phyloP scores from a whole-genome alignment of 2,888 invertebrate species.

The Congeria kusceri region DNA sequence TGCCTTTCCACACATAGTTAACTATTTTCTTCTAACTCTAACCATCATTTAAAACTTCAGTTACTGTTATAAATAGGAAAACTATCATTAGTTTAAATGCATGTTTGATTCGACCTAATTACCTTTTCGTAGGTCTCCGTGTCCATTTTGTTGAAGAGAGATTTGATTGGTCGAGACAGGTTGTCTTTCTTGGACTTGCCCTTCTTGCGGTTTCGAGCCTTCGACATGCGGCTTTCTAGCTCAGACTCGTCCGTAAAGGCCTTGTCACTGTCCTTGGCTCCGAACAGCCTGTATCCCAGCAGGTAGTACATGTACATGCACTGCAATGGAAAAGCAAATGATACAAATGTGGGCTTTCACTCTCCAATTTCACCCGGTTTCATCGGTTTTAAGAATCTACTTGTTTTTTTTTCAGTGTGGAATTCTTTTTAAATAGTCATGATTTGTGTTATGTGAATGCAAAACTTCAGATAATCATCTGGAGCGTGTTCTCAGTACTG shows the following conservation, averaged over 20 bases:
- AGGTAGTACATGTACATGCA: constrained; percentile 85
- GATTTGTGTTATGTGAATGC: too few species aligned
- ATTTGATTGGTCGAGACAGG: constrained; percentile 73
- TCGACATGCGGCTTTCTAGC: constrained; percentile 64
- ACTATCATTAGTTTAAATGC: too few species aligned
- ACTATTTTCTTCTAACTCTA: too few species aligned
- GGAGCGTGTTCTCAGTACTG: too few species aligned
- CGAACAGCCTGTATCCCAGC: constrained; percentile 81
- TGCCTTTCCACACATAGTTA: too few species aligned
- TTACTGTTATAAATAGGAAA: too few species aligned
- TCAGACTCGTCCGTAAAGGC: constrained; percentile 68
- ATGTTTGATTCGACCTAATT: too few species aligned
- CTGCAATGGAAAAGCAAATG: constrained; percentile 52
- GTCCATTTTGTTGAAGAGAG: constrained; percentile 74
- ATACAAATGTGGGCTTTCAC: neutral
- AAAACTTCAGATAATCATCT: too few species aligned
- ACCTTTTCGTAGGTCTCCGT: constrained; percentile 80
- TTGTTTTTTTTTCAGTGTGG: too few species aligned
- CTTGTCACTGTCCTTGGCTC: constrained; percentile 71
- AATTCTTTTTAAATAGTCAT: too few species aligned
- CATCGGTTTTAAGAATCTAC: neutral
- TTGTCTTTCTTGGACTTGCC: constrained; percentile 69
- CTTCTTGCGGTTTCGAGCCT: constrained; percentile 73
- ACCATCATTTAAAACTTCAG: too few species aligned
- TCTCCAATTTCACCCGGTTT: too few species aligned